phyloP scores from a whole-genome alignment of 2,888 invertebrate genomes.

The Mantis religiosa region DNA sequence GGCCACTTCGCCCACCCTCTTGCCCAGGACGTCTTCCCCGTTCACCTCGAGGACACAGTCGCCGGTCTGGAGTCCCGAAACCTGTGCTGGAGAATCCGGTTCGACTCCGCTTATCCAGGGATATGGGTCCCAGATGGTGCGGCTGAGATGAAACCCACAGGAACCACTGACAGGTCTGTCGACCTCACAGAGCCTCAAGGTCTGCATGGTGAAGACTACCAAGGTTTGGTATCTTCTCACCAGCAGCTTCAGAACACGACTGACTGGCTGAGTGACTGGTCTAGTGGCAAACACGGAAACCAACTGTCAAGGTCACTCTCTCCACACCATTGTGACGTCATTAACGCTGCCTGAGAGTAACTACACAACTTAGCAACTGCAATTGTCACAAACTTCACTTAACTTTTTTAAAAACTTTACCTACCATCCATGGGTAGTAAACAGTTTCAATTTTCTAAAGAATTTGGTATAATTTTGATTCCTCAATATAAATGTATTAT shows the following conservation, averaged over 20 bases:
- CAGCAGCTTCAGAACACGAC: not conserved
- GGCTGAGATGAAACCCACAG: conserved; percentile 62
- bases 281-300: not conserved
- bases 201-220: not conserved
- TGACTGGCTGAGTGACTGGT: not conserved
- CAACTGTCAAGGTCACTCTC: not conserved
- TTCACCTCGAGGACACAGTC: conserved; percentile 69
- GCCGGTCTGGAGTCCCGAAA: conserved; percentile 62
- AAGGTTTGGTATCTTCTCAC: not conserved
- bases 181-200: conserved; percentile 43
- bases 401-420: too few species aligned
- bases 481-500: too few species aligned
- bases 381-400: too few species aligned
- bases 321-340: too few species aligned
- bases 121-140: conserved; percentile 77
- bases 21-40: conserved; percentile 52
- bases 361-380: too few species aligned
- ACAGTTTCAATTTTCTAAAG: too few species aligned
- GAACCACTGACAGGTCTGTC: conserved; percentile 56
- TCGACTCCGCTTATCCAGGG: conserved; percentile 72
- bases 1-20: conserved; percentile 54
- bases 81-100: conserved; percentile 56
- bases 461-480: too few species aligned
- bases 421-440: too few species aligned
- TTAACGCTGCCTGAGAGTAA: too few species aligned